Evolutionary conservation across 1,140 invertebrate species (phyloP).

Genomic region (Pantala flavescens): DNA sequence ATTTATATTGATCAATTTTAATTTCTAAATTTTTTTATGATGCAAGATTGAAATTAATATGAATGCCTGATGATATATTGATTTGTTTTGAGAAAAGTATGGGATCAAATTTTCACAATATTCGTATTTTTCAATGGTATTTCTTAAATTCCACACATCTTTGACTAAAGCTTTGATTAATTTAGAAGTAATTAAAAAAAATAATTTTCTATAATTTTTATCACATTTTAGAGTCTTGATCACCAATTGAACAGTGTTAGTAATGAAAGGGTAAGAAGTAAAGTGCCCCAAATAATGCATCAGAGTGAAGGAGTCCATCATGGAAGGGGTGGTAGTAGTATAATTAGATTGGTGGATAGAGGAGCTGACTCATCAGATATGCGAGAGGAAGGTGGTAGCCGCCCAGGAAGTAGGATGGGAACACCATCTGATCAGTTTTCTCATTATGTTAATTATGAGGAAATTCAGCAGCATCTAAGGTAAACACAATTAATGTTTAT

Average conservation of each 20-base stretch:
- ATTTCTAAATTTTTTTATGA: too few relatives aligned
- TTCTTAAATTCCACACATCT: too few relatives aligned
- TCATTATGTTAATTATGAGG: constrained; percentile 75
- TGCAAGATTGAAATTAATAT: too few relatives aligned
- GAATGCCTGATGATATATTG: too few relatives aligned
- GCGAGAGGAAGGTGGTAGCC: constrained; percentile 21
- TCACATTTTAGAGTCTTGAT: constrained; percentile 31
- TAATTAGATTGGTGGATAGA: not conserved
- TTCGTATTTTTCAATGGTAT: too few relatives aligned
- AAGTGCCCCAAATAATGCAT: not conserved
- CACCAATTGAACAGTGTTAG: not conserved
- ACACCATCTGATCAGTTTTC: constrained; percentile 49
- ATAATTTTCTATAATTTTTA: too few relatives aligned
- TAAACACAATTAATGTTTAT: constrained; percentile 40
- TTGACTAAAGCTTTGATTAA: too few relatives aligned
- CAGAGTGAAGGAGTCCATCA: not conserved
- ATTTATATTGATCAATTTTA: too few relatives aligned
- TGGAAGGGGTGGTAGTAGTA: not conserved
- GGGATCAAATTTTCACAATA: too few relatives aligned
- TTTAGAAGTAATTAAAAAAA: too few relatives aligned
- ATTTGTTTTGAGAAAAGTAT: too few relatives aligned
- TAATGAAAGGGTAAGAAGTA: not conserved
- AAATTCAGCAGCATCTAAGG: constrained; percentile 69
- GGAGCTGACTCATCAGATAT: not conserved
- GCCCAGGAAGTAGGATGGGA: constrained; percentile 43